Conservation (phyloP, 2,113 vertebrate genomes). For the Ginglymostoma cirratum region DNA sequence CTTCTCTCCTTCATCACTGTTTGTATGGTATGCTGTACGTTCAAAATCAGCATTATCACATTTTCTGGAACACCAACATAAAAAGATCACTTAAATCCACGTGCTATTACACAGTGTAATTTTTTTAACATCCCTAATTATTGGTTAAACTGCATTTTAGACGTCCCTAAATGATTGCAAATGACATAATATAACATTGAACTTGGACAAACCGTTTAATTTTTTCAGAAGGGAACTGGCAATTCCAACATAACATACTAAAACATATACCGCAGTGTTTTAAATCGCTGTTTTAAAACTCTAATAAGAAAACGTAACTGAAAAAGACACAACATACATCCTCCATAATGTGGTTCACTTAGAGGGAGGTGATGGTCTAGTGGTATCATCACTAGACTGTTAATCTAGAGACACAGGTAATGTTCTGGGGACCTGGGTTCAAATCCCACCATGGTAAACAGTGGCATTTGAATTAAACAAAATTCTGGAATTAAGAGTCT, state of each 20-base stretch:
- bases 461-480: no score
- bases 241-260: background rate
- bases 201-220: background rate
- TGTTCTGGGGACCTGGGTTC: no score
- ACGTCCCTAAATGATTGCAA: background rate
- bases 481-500: no score
- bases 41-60: conserved; percentile 66
- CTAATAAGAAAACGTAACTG: background rate
- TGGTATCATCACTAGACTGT: no score
- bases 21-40: conserved; percentile 66
- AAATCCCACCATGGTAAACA: no score
- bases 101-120: background rate
- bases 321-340: background rate
- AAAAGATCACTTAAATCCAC: background rate
- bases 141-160: background rate
- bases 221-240: background rate
- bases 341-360: no score
- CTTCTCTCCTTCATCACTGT: conserved; percentile 66
- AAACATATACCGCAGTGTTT: background rate
- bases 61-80: conserved; percentile 57
- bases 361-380: no score
- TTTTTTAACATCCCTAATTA: background rate
- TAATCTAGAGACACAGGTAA: no score
- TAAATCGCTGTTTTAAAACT: background rate
- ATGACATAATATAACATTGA: background rate